A percentile compares a stretch with the other conserved stretches of the same genome.
Evolutionary conservation across 2,888 invertebrate species (phyloP).

Genomic region (Rosalia funebris): DNA sequence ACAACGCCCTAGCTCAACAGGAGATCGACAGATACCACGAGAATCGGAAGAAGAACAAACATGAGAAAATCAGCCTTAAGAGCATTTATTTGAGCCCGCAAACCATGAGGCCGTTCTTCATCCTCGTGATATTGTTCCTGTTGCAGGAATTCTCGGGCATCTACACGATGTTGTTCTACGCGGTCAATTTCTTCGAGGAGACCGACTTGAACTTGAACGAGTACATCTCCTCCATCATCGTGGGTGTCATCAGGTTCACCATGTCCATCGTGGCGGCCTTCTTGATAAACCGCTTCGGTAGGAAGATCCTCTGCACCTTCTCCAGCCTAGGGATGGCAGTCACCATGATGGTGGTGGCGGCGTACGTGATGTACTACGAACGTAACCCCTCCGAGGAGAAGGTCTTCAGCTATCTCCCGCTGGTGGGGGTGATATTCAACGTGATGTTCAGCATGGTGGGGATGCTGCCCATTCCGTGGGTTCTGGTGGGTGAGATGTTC

Average conservation of each 20-base stretch:
- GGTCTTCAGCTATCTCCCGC: conserved; percentile 61
- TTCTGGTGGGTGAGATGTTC: conserved; percentile 79
- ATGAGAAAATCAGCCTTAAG: conserved; percentile 40
- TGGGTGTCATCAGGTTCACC: conserved; percentile 73
- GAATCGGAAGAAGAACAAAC: conserved; percentile 40
- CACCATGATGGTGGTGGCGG: conserved; percentile 66
- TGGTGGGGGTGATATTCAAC: conserved; percentile 74
- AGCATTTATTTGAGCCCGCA: conserved; percentile 64
- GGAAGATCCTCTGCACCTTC: conserved; percentile 71
- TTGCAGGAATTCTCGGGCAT: conserved; percentile 79
- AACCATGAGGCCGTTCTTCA: conserved; percentile 74
- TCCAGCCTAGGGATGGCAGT: conserved; percentile 74
- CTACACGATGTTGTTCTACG: conserved; percentile 78
- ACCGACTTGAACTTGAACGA: conserved; percentile 73
- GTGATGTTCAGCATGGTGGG: conserved; percentile 80
- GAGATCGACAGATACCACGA: conserved; percentile 67
- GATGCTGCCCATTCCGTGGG: conserved; percentile 78
- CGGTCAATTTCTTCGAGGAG: conserved; percentile 76
- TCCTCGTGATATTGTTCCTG: conserved; percentile 74
- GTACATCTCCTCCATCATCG: conserved; percentile 75
- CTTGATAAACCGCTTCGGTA: conserved; percentile 72
- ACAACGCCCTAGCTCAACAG: conserved; percentile 70
- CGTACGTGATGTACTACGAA: conserved; percentile 60
- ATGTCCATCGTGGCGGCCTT: conserved; percentile 76
- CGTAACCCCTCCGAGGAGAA: conserved; percentile 50